Base-by-base conservation (phyloP, 1,140 invertebrate species). In the Antheraea pernyi region DNA sequence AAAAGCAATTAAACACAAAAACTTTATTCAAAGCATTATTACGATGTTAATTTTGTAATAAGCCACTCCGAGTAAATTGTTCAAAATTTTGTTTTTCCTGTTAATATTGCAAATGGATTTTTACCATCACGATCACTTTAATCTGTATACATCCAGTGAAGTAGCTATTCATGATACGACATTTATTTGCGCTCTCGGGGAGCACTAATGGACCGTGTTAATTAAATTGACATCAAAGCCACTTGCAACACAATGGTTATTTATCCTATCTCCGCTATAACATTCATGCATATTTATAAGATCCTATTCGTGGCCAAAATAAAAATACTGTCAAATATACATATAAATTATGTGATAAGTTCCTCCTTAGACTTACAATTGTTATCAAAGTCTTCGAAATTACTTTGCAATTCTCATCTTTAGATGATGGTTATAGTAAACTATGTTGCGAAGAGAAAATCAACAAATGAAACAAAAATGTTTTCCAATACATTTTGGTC, bases 221-320 rank as follows among this genome's bases (percentile, higher is more conserved):
- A 82, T 82, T 78, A 83, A 83, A 80, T 76, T 76, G 69, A 71
- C 73, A 70, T 77, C 75, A 75, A 71, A 72, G 72, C 67, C 61
- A 68, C 76, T 75, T 62, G 59, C 74, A 72, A 59, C 63, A 73
- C 73, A 76, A 75, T 75, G 66, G 68, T 68, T 75, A 61, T 66
- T 48, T 73, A 70, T n/a, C 5, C 46, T 53, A 53, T 9, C 46
- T 53, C 46, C 59, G 70, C 65, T 59, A 68, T 67, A 53, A 75
- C 65, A 59, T 59, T 58, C 59, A 69, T 76, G 65, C 59, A 68
- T 77, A 72, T 72, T 71, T 66, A 71, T 46, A 10, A 53, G 46
- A 53, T 6, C 5, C 11, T 13, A 53, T 16, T 53, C 46, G 6
- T 53, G 0, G 46, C 10, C 16, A 53, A 53, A 53, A 53, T 53